These are phyloP conservation scores for Aporophyla lueneburgensis DNA, from an alignment of 2,888 invertebrate genomes.

Conservation along the genomic window DNA sequence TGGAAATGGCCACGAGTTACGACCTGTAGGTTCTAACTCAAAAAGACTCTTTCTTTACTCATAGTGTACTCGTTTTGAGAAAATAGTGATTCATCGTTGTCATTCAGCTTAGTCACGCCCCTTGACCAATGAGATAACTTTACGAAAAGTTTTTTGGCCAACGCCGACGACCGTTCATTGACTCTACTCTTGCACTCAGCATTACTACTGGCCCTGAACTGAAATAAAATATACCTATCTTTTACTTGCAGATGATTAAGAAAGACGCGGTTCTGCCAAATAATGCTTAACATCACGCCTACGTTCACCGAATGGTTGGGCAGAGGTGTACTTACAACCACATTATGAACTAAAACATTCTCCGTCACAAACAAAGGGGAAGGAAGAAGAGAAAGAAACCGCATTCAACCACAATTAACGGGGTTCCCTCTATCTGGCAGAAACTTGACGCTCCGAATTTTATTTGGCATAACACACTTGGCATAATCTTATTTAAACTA, in stretches of 20 bases:
- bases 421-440: no score
- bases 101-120: no score
- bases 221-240: constrained; percentile 8
- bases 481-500: no score
- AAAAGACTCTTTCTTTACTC: no score
- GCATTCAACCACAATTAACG: not conserved
- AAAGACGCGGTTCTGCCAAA: not conserved
- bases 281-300: not conserved
- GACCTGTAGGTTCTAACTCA: no score
- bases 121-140: not conserved
- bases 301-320: not conserved
- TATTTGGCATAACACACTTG: no score
- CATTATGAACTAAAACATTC: not conserved
- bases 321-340: not conserved
- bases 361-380: not conserved
- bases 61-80: no score
- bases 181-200: not conserved
- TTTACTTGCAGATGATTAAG: not conserved
- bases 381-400: not conserved
- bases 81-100: no score
- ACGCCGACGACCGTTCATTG: not conserved
- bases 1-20: no score
- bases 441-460: no score
- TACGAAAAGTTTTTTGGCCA: not conserved
- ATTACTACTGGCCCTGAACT: not conserved